Evolutionary conservation across 2,113 vertebrate genomes (phyloP), one percentile per base, ranked within the genome.

Genomic region (Halcyon malimbica): DNA sequence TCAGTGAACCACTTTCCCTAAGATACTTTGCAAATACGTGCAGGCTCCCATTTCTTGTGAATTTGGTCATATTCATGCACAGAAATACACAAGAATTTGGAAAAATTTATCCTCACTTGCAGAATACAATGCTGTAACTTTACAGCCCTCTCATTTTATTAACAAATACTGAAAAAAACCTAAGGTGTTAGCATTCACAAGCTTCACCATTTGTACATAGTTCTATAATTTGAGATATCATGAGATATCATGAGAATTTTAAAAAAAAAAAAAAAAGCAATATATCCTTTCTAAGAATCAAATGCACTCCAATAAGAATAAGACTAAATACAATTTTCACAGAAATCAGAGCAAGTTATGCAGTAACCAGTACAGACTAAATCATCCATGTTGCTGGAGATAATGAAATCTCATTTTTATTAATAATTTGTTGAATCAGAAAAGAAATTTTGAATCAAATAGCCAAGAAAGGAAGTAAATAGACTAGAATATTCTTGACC

Each of bases 401-500:
- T 83, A 94, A 94, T 51, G 39, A 94, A 94, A 80, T 56, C 53
- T 84, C 50, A 39, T 60, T 65, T 91, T 77, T 86, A 77, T 70
- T 94, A 87, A 71, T 81, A 86, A 88, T 83, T 68, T 81, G 25
- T 42, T 78, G 60, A 87, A 60, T 69, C 16, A 3, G 21, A 87
- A 82, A 78, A 87, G 13, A 91, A 93, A 93, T 53, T 83, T 31
- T 59, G 51, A 91, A 90, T 69, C 63, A 76, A 85, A 68, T 48
- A 87, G 67, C 37, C 18, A 80, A 37, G 42, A 14, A 86, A 60
- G 53, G 75, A 75, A 85, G 53, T n/a, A 94, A 89, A 73, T 29
- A 96, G 33, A 67, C 21, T 46, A 69, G 23, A 81, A 82, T 82
- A 78, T 68, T 86, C 88, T 60, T 89, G 21, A 92, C 28, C 73